Conservation (phyloP, 2,113 vertebrate genomes). For the Noturus placidus region DNA sequence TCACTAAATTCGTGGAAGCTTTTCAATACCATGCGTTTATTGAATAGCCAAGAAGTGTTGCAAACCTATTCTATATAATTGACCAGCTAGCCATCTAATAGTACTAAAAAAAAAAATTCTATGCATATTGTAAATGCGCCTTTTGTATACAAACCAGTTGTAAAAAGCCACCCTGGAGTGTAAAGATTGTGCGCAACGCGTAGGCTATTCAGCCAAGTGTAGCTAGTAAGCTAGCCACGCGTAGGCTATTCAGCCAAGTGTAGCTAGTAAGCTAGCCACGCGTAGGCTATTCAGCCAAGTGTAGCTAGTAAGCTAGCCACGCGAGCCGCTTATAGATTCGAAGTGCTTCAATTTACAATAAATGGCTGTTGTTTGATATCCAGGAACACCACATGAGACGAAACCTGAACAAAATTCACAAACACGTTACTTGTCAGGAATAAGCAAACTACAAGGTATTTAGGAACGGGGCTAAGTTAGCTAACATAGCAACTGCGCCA, state of each 20-base stretch:
- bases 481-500: not conserved
- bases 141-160: not conserved
- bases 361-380: not conserved
- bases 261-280: constrained; percentile 1
- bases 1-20: too few relatives aligned
- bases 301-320: constrained; percentile 3
- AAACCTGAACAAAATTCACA: not conserved
- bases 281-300: not conserved
- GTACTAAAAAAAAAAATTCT: too few relatives aligned
- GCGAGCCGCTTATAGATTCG: not conserved
- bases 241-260: not conserved
- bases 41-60: not conserved
- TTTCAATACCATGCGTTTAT: not conserved
- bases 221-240: not conserved
- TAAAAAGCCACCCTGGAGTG: not conserved
- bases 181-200: not conserved
- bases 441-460: not conserved
- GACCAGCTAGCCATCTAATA: not conserved
- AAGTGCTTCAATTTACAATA: not conserved
- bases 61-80: not conserved
- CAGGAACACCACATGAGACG: not conserved
- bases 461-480: not conserved
- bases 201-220: not conserved
- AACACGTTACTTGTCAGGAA: not conserved
- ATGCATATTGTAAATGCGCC: not conserved